These are phyloP conservation scores for Cardiocondyla obscurior DNA, from an alignment of 1,140 invertebrate species.

Conservation along the genomic window DNA sequence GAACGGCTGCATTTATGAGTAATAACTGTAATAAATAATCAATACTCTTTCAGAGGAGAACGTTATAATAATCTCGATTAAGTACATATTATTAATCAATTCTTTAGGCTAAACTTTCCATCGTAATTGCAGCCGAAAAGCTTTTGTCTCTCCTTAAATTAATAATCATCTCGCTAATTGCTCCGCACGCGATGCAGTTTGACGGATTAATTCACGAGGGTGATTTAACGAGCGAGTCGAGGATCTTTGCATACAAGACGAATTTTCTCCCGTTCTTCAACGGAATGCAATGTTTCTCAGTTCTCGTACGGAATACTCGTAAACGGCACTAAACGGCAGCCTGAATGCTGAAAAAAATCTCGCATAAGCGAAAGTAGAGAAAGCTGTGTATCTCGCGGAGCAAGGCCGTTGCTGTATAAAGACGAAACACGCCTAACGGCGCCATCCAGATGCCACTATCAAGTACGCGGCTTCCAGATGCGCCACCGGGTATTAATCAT, in stretches of 20 bases:
- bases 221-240: background rate
- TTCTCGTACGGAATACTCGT: background rate
- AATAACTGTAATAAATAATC: background rate
- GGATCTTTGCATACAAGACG: background rate
- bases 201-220: background rate
- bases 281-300: conserved; percentile 31
- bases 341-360: conserved; percentile 77
- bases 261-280: background rate
- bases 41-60: background rate
- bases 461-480: conserved; percentile 16
- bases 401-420: conserved; percentile 64
- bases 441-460: conserved; percentile 54
- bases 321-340: conserved; percentile 31
- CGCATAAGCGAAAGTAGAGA: conserved; percentile 79
- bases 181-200: background rate
- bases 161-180: conserved; percentile 1
- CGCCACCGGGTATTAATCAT: conserved; percentile 33
- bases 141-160: background rate
- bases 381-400: conserved; percentile 67
- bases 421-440: conserved; percentile 55
- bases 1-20: background rate
- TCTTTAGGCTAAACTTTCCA: background rate
- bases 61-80: background rate
- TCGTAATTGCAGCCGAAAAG: background rate
- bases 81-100: background rate